These are phyloP conservation scores for Opisthocomus hoazin DNA, from an alignment of 2,113 vertebrate genomes.

Conservation along the genomic window DNA sequence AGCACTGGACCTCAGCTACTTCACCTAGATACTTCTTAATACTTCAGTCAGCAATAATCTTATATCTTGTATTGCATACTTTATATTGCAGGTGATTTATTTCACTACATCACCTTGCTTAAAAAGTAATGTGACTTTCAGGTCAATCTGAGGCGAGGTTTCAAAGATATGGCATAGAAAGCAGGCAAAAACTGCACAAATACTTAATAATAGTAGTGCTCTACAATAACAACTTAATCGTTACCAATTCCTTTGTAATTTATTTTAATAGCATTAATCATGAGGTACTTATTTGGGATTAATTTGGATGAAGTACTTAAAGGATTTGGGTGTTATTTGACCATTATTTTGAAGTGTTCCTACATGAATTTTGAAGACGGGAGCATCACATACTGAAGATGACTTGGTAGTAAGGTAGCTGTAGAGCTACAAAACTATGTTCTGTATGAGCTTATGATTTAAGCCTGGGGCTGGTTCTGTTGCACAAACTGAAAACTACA, in stretches of 20 bases:
- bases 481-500: not conserved
- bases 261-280: not conserved
- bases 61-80: not conserved
- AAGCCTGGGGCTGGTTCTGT: not conserved
- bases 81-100: not conserved
- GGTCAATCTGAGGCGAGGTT: not conserved
- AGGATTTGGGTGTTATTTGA: not conserved
- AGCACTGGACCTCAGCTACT: not conserved
- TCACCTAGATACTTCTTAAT: not conserved
- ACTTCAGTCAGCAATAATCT: not conserved
- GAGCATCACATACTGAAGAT: not conserved
- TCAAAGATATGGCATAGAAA: not conserved
- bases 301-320: not conserved
- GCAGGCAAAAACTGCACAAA: not conserved
- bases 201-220: not conserved
- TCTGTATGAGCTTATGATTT: not conserved
- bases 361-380: not conserved
- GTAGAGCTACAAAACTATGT: not conserved
- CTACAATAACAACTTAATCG: not conserved
- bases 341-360: not conserved
- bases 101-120: not conserved
- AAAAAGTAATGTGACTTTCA: not conserved
- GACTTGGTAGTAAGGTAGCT: not conserved
- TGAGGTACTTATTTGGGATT: not conserved
- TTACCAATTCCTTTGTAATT: not conserved